These are phyloP conservation scores for Coelinius sp. DNA, from an alignment of 2,888 invertebrate genomes.

Conservation along the genomic window DNA sequence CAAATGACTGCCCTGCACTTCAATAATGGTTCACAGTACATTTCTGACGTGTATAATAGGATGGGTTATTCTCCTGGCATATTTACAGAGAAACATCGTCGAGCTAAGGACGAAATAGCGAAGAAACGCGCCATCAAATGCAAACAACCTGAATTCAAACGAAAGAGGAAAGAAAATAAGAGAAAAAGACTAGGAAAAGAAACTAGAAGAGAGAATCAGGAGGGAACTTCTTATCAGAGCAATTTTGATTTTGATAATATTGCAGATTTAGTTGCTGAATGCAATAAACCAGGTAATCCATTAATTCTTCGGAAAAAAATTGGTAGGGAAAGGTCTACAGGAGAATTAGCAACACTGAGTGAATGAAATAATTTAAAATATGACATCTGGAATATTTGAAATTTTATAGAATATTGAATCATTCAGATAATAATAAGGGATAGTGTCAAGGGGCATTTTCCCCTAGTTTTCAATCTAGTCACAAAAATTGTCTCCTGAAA, in stretches of 20 bases:
- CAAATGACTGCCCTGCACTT: constrained; percentile 39
- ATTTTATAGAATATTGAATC: no score
- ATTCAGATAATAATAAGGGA: no score
- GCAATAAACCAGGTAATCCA: not conserved
- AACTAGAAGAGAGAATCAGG: not conserved
- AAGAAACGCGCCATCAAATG: not conserved
- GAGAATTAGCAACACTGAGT: no score
- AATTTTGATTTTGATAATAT: not conserved
- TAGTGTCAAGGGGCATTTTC: no score
- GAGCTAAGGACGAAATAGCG: constrained; percentile 30
- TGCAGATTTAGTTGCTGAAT: not conserved
- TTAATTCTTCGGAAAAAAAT: no score
- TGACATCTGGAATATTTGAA: no score
- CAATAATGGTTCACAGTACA: constrained; percentile 39
- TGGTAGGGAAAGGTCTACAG: no score
- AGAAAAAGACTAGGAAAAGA: not conserved
- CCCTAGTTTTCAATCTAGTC: no score
- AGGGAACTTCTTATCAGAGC: not conserved
- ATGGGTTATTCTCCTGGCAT: constrained; percentile 35
- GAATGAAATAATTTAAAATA: no score
- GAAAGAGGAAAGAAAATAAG: not conserved
- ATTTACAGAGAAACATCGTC: constrained; percentile 9
- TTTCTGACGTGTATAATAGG: constrained; percentile 22
- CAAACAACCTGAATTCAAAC: constrained; percentile 32
- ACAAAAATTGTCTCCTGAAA: no score